These are phyloP conservation scores for Macrotis lagotis DNA, from an alignment of 2,113 vertebrate genomes.

Conservation along the genomic window DNA sequence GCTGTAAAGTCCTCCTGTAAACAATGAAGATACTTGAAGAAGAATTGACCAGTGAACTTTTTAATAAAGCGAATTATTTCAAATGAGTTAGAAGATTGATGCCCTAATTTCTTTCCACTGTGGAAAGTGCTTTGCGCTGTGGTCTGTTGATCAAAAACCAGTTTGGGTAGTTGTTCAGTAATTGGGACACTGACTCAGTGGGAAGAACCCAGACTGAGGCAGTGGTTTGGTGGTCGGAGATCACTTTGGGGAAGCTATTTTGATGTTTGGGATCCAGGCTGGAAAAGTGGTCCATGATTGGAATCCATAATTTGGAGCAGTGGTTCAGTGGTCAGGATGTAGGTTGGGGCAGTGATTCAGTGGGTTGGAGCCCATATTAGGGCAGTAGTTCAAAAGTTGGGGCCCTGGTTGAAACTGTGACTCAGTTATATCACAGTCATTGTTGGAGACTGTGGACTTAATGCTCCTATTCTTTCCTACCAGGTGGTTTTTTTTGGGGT, in stretches of 20 bases:
- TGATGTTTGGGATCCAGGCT: slow-evolving; percentile 3
- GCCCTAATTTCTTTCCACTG: not conserved
- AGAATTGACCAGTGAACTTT: not conserved
- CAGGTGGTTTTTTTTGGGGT: not conserved
- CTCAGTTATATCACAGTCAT: not conserved
- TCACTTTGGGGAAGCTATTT: not conserved
- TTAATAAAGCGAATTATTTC: not conserved
- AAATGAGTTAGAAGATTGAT: not conserved
- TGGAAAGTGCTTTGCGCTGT: too few relatives aligned
- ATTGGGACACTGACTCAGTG: not conserved
- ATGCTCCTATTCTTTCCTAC: not conserved
- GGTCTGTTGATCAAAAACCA: not conserved
- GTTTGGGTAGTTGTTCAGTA: not conserved
- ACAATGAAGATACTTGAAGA: not conserved
- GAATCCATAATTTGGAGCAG: not conserved
- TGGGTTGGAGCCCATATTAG: not conserved
- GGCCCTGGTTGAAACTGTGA: not conserved
- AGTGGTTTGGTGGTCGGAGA: not conserved
- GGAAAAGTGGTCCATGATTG: not conserved
- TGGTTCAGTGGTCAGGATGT: not conserved
- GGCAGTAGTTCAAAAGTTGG: not conserved
- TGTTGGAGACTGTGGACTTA: not conserved
- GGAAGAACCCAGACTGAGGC: not conserved
- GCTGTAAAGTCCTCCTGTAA: not conserved
- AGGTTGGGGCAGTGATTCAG: not conserved